Evolutionary conservation across 2,113 vertebrate species (phyloP).

Genomic region (Himantopus leucocephalus): DNA sequence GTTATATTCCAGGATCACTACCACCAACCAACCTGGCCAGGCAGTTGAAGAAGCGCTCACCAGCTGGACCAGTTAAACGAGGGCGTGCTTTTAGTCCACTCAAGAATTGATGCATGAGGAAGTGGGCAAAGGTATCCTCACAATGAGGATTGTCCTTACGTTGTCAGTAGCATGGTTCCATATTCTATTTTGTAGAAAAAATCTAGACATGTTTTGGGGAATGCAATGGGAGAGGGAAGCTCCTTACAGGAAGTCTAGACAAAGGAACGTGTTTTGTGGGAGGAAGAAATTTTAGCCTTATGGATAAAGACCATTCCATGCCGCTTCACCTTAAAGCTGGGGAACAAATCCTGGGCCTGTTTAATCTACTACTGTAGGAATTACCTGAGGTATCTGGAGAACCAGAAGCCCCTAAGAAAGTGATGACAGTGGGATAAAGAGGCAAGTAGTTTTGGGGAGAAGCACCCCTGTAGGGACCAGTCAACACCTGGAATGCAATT

Average conservation of each 20-base stretch:
- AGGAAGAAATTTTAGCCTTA: background rate
- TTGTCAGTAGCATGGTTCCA: background rate
- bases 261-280: background rate
- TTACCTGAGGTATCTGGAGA: background rate
- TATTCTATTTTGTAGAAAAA: background rate
- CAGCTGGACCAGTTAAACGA: background rate
- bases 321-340: background rate
- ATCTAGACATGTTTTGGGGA: background rate
- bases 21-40: background rate
- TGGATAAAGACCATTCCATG: background rate
- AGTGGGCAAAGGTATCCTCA: background rate
- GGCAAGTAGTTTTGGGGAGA: background rate
- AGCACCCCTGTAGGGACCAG: background rate
- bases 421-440: background rate
- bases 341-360: background rate
- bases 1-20: background rate
- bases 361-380: background rate
- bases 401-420: background rate
- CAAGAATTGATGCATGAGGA: background rate
- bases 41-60: background rate
- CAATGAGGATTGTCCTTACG: background rate
- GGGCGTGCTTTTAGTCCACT: background rate
- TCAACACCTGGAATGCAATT: background rate
- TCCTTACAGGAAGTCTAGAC: background rate
- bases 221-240: background rate